Conservation (phyloP, 2,797 vertebrate species). For the Zenarchopterus dispar region DNA sequence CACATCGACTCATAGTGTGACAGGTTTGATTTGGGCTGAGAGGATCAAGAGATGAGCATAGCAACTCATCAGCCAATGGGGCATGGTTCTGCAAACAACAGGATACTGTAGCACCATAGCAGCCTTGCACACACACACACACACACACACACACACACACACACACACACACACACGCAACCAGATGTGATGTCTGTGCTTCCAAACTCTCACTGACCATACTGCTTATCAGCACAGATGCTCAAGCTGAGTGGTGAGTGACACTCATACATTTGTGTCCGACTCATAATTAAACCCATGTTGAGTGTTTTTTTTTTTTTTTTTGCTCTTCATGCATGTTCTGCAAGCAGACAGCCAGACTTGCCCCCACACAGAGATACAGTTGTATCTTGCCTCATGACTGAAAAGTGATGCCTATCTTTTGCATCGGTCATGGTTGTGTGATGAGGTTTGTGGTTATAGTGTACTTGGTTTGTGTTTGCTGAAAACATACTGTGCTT, state of each 20-base stretch:
- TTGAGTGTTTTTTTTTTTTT: constrained; percentile 36
- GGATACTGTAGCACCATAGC: constrained; percentile 30
- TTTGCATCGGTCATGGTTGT: constrained; percentile 25
- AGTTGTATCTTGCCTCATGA: constrained; percentile 24
- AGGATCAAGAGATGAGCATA: constrained; percentile 71
- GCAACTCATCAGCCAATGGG: constrained; percentile 80
- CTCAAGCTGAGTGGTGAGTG: constrained; percentile 35
- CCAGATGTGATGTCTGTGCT: constrained; percentile 57
- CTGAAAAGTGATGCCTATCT: constrained; percentile 33
- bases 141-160: constrained; percentile 11
- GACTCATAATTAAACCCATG: constrained; percentile 47
- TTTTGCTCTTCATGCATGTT: constrained; percentile 12
- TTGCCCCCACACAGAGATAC: constrained; percentile 19
- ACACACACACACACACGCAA: constrained; percentile 26
- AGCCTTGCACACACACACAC: constrained; percentile 1
- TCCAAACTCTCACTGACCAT: constrained; percentile 41
- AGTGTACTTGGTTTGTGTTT: constrained; percentile 2
- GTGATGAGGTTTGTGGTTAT: constrained; percentile 17
- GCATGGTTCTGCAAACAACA: constrained; percentile 67
- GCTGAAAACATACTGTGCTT: constrained; percentile 8
- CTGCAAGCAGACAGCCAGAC: constrained; percentile 17
- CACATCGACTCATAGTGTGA: constrained; percentile 64
- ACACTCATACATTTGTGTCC: constrained; percentile 41
- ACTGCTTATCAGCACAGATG: constrained; percentile 33
- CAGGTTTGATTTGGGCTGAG: constrained; percentile 61